Evolutionary conservation across 2,888 invertebrate genomes (phyloP), one percentile per base, ranked within the genome.

Genomic region (Anthophora plumipes): DNA sequence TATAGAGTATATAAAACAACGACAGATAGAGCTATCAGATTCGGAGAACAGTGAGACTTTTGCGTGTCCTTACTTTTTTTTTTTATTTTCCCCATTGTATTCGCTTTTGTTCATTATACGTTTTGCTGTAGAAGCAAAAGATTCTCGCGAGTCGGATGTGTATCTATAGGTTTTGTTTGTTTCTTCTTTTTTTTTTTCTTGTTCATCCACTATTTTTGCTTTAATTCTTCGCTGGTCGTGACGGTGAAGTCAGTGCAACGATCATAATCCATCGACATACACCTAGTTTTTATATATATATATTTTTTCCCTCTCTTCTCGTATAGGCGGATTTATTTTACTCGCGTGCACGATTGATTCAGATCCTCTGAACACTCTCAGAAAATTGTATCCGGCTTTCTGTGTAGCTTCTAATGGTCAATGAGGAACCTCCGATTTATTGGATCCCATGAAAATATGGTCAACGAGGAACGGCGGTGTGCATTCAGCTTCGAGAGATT

Each of bases 391-490:
- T 85, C 80, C 80, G 50, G 64, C 31, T 1, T n/a, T n/a, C n/a
- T 78, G 59, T 83, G 71, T 80, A 57, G 59, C 77, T 71, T 83
- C 61, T 78, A 86, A 83, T 86, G 88, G 83, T 88, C 88, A 66
- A 70, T 77, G 76, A 86, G 86, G 80, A 87, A 83, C 83, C 87
- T 86, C 82, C 80, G 77, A 81, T 78, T 84, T 77, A 72, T 88
- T 86, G 88, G 87, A 87, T 87, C 88, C 87, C 86, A 82, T 52
- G 79, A 57, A 46, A 79, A 72, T 77, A 80, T 80, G 83, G 84
- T 88, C 86, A 82, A 83, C 88, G 82, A 88, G 86, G 88, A 88
- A 83, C 88, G n/a, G 80, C 69, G 79, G 77, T 69, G 77, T 69
- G 77, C 61, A 50, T 77, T 83, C 84, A 72, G 70, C 59, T 76